phyloP scores from a whole-genome alignment of 1,140 invertebrate genomes.

The Zaprionus capensis region DNA sequence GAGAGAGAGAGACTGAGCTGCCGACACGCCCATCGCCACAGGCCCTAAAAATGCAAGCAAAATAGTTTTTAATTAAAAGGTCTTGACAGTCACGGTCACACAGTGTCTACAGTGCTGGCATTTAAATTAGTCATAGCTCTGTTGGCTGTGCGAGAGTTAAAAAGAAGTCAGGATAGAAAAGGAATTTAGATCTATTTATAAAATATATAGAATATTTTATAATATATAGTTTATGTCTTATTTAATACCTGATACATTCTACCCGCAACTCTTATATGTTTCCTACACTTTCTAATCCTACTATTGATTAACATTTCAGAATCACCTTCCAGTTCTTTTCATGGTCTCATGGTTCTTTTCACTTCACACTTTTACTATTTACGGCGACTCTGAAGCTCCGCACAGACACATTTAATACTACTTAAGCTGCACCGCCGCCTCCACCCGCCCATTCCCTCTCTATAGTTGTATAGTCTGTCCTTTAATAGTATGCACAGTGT shows the following conservation, averaged over 20 bases:
- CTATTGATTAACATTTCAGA: constrained; percentile 19
- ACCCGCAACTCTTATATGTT: background rate
- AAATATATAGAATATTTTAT: background rate
- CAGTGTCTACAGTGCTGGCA: constrained; percentile 47
- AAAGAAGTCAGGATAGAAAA: background rate
- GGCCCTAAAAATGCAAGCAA: constrained; percentile 76
- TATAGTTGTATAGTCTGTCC: constrained; percentile 1
- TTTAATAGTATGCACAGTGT: constrained; percentile 16
- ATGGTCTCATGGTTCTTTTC: constrained; percentile 5
- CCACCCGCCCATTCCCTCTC: background rate
- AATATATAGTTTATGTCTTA: background rate
- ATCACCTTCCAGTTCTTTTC: constrained; percentile 10
- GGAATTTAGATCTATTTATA: background rate
- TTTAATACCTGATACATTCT: background rate
- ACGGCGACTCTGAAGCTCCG: constrained; percentile 1
- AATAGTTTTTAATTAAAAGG: constrained; percentile 83
- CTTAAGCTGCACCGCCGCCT: constrained; percentile 14
- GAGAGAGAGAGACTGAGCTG: background rate
- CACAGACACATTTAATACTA: constrained; percentile 39
- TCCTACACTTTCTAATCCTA: background rate
- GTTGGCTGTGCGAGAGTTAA: background rate
- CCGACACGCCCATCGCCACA: constrained; percentile 60
- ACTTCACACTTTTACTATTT: constrained; percentile 26
- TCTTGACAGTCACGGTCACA: constrained; percentile 55
- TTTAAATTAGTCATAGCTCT: constrained; percentile 37